A percentile compares a stretch with the other conserved stretches of the same genome.
These are phyloP conservation scores for Distichodus sexfasciatus DNA, from an alignment of 2,797 vertebrate genomes.

Conservation along the genomic window DNA sequence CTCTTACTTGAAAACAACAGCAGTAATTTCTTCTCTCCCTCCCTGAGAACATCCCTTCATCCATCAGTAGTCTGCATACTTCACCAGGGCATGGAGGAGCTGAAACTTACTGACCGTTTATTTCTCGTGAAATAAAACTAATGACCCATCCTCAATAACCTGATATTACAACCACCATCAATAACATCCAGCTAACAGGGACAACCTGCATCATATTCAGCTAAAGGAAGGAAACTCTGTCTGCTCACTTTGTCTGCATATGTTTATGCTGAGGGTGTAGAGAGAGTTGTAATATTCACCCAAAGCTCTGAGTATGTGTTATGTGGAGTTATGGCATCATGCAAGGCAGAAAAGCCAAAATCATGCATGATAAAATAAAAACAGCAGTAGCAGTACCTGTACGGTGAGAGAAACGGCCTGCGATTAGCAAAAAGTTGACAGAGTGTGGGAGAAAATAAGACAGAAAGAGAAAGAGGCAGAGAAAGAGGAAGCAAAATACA, in stretches of 20 bases:
- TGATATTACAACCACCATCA: constrained; percentile 32
- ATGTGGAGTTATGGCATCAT: no score
- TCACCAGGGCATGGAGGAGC: not conserved
- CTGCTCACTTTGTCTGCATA: not conserved
- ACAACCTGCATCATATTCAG: constrained; percentile 16
- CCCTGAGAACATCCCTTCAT: not conserved
- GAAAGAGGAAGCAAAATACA: no score
- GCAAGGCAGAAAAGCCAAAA: no score
- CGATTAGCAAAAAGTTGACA: no score
- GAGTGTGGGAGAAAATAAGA: no score
- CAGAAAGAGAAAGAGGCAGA: no score
- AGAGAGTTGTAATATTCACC: no score
- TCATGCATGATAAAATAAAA: no score
- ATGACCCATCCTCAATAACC: constrained; percentile 42
- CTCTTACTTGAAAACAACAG: not conserved
- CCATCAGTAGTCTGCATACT: not conserved
- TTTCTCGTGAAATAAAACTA: constrained; percentile 22
- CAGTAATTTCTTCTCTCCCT: constrained; percentile 10
- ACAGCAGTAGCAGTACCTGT: no score
- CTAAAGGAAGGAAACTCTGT: constrained; percentile 30
- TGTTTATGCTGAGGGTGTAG: constrained; percentile 5
- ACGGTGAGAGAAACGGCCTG: no score
- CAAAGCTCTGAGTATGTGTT: no score
- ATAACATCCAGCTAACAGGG: constrained; percentile 33
- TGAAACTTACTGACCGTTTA: constrained; percentile 23